Evolutionary conservation across 2,797 vertebrate species (phyloP).

Genomic region (Nyctalus aviator): DNA sequence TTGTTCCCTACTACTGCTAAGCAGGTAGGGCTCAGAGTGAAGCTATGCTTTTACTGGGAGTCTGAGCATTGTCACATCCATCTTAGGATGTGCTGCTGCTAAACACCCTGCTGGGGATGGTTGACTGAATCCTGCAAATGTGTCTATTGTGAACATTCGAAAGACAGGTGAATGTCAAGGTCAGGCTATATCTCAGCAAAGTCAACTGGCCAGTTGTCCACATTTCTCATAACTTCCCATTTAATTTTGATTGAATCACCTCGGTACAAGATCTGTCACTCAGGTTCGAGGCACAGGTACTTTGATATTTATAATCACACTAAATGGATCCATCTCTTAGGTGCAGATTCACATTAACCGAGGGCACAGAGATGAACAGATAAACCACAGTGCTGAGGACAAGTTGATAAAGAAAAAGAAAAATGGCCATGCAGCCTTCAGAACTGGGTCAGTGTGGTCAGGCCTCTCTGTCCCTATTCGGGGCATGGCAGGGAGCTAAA

Average conservation of each 20-base stretch:
- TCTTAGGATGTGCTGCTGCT: not conserved
- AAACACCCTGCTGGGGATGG: not conserved
- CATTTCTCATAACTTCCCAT: constrained; percentile 29
- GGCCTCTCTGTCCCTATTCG: not conserved
- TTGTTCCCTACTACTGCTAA: not conserved
- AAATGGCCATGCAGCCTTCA: not conserved
- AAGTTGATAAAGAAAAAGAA: constrained; percentile 30
- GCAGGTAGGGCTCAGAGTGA: not conserved
- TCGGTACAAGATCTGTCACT: not conserved
- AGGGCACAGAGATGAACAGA: not conserved
- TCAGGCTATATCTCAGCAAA: not conserved
- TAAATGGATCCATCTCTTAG: not conserved
- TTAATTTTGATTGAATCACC: constrained; percentile 29
- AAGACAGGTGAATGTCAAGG: not conserved
- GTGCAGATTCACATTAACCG: not conserved
- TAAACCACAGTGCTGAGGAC: not conserved
- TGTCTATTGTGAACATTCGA: not conserved
- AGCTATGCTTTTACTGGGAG: not conserved
- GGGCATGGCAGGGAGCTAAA: not conserved
- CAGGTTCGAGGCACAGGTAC: not conserved
- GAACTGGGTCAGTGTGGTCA: not conserved
- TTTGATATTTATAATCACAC: constrained; percentile 41
- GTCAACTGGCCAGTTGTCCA: not conserved
- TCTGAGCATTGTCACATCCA: not conserved
- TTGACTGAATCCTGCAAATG: not conserved